Evolutionary conservation across 2,113 vertebrate genomes (phyloP), one percentile per base, ranked within the genome.

Genomic region (Pollimyrus isidori): DNA sequence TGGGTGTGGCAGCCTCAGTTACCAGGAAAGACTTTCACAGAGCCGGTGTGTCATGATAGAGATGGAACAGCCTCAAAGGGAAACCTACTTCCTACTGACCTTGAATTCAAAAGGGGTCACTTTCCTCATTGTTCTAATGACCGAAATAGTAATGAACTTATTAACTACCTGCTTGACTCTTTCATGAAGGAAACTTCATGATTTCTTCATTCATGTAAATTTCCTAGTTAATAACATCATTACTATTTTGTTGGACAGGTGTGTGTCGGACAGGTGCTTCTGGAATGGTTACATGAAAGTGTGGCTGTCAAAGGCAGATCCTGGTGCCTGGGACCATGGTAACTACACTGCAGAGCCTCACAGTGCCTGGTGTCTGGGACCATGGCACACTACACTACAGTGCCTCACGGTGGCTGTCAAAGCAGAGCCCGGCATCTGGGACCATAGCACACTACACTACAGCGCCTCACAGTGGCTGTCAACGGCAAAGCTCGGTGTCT

Each of bases 351-450:
- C 23, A 65, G 0, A 0, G 0, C n/a, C 9, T 65, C 9, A 0
- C 2, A 26, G 9, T 26, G n/a, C n/a, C 62, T 65, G 1, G 3
- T 26, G 6, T 9, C 23, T 62, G 58, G 23, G 21, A 62, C 21
- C 23, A 62, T 62, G 58, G 7, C 23, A 26, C 7, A 10, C 58
- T 10, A 9, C 23, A 65, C 58, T 65, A 1, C 7, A 65, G 1
- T 0, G 0, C n/a, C n/a, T 26, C 9, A 0, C 1, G 11, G n/a
- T 26, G n/a, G 58, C 23, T 62, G 58, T 26, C 21, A n/a, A 58
- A n/a, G 58, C 58, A n/a, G 1, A n/a, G 23, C 58, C 1, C 0
- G 3, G 1, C 10, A 0, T 26, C 23, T 4, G n/a, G n/a, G 7
- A 11, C 7, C n/a, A 65, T 65, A n/a, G 7, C 23, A 26, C 0